Conservation (phyloP, 2,888 invertebrate genomes). For the Arctia plantaginis region DNA sequence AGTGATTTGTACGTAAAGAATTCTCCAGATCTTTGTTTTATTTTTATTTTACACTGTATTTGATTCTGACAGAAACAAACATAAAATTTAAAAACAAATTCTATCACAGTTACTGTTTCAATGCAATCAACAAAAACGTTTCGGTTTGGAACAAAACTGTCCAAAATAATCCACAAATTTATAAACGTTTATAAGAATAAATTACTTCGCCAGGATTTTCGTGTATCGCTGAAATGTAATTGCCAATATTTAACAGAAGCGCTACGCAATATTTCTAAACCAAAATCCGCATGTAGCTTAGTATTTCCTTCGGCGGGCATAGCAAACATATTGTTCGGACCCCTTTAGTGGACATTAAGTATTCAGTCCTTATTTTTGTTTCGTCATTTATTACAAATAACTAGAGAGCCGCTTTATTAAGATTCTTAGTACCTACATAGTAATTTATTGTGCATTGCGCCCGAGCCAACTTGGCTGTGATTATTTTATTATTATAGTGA, state of each 20-base stretch:
- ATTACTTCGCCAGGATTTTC: slow-evolving; percentile 52
- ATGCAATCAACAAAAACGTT: slow-evolving; percentile 29
- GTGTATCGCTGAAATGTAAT: slow-evolving; percentile 57
- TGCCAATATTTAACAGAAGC: slow-evolving; percentile 55
- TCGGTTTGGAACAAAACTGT: slow-evolving; percentile 34
- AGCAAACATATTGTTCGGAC: slow-evolving; percentile 54
- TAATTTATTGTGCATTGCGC: slow-evolving; percentile 54
- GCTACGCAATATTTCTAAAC: slow-evolving; percentile 51
- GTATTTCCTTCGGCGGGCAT: slow-evolving; percentile 43
- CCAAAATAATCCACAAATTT: slow-evolving; percentile 49
- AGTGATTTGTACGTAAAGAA: too few relatives aligned
- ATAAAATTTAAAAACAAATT: neutral
- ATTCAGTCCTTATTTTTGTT: slow-evolving; percentile 80
- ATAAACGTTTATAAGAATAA: slow-evolving; percentile 49
- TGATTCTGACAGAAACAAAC: neutral
- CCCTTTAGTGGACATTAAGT: slow-evolving; percentile 68
- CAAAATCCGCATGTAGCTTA: slow-evolving; percentile 45
- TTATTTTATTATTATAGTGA: slow-evolving; percentile 62
- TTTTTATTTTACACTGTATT: too few relatives aligned
- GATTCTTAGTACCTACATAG: slow-evolving; percentile 75
- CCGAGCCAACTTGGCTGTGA: slow-evolving; percentile 66
- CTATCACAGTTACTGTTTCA: slow-evolving; percentile 7
- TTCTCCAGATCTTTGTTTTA: too few relatives aligned
- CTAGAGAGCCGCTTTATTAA: slow-evolving; percentile 77
- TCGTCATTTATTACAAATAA: slow-evolving; percentile 82